Evolutionary conservation across 2,797 vertebrate species (phyloP).

Genomic region (Onychomys torridus): DNA sequence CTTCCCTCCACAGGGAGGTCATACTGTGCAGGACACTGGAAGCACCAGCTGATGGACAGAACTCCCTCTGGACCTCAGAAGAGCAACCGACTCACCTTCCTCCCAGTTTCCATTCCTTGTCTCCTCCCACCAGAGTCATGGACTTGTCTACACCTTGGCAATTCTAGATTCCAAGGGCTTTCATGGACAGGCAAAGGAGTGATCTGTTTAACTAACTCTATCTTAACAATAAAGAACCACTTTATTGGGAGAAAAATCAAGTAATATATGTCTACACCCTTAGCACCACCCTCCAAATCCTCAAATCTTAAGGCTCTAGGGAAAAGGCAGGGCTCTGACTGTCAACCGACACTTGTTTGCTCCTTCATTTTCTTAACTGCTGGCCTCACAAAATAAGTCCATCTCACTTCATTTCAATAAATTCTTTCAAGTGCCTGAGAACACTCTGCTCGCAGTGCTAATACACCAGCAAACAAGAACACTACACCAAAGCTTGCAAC

Average conservation of each 20-base stretch:
- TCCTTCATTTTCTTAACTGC: neutral
- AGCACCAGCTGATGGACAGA: neutral
- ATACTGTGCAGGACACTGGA: neutral
- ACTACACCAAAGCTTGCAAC: neutral
- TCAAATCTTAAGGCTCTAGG: neutral
- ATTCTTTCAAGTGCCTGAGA: neutral
- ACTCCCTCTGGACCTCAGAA: neutral
- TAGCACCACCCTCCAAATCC: neutral
- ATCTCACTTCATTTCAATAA: slow-evolving; percentile 37
- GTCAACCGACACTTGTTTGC: neutral
- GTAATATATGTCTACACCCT: neutral
- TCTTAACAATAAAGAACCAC: neutral
- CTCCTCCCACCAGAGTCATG: neutral
- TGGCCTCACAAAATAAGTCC: neutral
- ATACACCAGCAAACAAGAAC: neutral
- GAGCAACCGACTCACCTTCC: neutral
- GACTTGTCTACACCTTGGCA: neutral
- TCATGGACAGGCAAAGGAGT: neutral
- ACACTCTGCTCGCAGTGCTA: neutral
- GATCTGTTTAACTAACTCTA: neutral
- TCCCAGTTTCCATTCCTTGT: neutral
- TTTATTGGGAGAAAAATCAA: slow-evolving; percentile 26
- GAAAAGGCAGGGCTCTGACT: neutral
- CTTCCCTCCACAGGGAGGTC: neutral
- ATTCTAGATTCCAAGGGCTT: neutral